A percentile compares a stretch with the other conserved stretches of the same genome.
phyloP scores from a whole-genome alignment of 2,113 vertebrate species.

The Silurus asotus region DNA sequence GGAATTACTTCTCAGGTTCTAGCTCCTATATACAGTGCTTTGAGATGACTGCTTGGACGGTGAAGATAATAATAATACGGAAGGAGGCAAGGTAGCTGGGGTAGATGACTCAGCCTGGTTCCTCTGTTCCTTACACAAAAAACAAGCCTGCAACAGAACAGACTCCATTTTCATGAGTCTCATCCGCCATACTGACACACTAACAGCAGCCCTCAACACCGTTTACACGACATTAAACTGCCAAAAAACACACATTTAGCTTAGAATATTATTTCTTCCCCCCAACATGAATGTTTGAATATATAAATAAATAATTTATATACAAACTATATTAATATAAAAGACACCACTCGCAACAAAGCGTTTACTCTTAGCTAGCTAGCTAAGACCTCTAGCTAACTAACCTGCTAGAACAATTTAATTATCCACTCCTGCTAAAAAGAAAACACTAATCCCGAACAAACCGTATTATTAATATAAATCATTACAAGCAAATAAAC shows the following conservation, averaged over 20 bases:
- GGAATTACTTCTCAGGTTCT: too few species aligned
- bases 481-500: background rate
- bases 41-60: background rate
- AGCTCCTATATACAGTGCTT: too few species aligned
- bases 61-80: background rate
- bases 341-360: background rate
- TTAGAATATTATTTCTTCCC: background rate
- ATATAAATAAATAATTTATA: background rate
- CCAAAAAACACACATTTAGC: background rate
- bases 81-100: background rate
- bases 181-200: slow-evolving; percentile 12
- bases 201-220: background rate
- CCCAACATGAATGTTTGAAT: accelerated
- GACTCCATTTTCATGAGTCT: background rate
- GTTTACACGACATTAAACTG: background rate
- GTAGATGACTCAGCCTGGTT: background rate
- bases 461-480: background rate
- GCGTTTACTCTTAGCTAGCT: background rate
- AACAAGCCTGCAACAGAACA: slow-evolving; percentile 13
- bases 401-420: background rate
- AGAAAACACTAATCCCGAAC: too few species aligned
- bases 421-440: background rate
- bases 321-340: background rate
- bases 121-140: background rate
- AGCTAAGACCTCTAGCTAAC: background rate